Conservation (phyloP, 30 jellyfish, hydroid and myxozoan genomes). For the Chironex yamaguchii region DNA sequence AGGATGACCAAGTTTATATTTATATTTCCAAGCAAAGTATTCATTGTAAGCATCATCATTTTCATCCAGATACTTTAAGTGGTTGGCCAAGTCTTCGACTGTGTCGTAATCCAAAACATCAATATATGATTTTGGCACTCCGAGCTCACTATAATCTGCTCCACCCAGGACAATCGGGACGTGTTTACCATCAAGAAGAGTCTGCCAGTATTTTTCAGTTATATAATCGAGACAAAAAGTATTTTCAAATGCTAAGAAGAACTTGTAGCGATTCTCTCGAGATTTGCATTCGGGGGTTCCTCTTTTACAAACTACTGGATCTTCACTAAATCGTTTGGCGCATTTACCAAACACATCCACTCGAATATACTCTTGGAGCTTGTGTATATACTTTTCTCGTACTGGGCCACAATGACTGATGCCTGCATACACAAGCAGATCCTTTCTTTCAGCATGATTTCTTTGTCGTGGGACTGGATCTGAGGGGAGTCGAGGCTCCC, state of each 20-base stretch:
- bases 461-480: conserved; percentile 22
- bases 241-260: conserved; percentile 86
- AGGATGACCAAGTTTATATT: conserved; percentile 73
- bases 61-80: conserved; percentile 74
- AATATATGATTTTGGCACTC: conserved; percentile 72
- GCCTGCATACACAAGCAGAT: conserved; percentile 67
- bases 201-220: conserved; percentile 72
- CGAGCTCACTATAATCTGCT: conserved; percentile 69
- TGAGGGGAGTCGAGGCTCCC: conserved; percentile 50
- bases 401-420: conserved; percentile 87
- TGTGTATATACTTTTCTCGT: conserved; percentile 80
- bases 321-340: conserved; percentile 68
- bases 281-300: conserved; percentile 57
- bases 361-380: conserved; percentile 61
- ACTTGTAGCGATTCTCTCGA: conserved; percentile 71
- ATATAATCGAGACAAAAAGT: conserved; percentile 80
- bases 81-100: conserved; percentile 71
- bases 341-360: conserved; percentile 85
- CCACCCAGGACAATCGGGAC: conserved; percentile 96
- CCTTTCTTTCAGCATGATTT: conserved; percentile 82
- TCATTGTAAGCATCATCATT: conserved; percentile 83
- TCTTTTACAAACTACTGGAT: conserved; percentile 63
- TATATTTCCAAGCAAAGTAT: conserved; percentile 72
- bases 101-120: conserved; percentile 76
- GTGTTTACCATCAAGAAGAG: conserved; percentile 73